phyloP scores from a whole-genome alignment of 2,797 vertebrate species.

The Cichlasoma orientale region DNA sequence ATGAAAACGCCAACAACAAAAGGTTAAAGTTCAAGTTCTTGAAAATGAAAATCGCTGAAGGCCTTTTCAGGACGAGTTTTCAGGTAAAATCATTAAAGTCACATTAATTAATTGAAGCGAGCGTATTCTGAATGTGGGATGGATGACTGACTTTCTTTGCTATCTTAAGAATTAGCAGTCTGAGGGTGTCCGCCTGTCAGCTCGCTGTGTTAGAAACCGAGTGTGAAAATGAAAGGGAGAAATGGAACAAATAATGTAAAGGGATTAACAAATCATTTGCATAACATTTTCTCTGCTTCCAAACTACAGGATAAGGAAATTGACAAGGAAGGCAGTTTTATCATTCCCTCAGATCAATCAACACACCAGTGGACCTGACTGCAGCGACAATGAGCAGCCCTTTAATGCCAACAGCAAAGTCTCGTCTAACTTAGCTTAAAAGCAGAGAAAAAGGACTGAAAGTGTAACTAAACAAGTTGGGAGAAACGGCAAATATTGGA shows the following conservation, averaged over 20 bases:
- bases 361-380: conserved; percentile 60
- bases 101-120: conserved; percentile 56
- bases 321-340: conserved; percentile 74
- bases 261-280: conserved; percentile 85
- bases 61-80: conserved; percentile 15
- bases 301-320: conserved; percentile 80
- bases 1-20: neutral
- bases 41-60: conserved; percentile 30
- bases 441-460: conserved; percentile 5
- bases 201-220: conserved; percentile 71
- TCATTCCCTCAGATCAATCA: conserved; percentile 72
- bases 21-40: conserved; percentile 53
- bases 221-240: conserved; percentile 78
- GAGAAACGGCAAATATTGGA: conserved; percentile 31
- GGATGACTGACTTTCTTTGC: conserved; percentile 39
- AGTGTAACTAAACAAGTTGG: conserved; percentile 37
- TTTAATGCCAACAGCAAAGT: conserved; percentile 43
- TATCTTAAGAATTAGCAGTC: conserved; percentile 65
- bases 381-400: conserved; percentile 27
- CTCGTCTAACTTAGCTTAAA: conserved; percentile 9
- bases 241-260: conserved; percentile 85
- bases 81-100: conserved; percentile 46
- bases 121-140: conserved; percentile 40
- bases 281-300: conserved; percentile 81
- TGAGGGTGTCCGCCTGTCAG: conserved; percentile 74